Base-by-base conservation (phyloP, 2,888 invertebrate genomes). In the Cremastinae sp. region DNA sequence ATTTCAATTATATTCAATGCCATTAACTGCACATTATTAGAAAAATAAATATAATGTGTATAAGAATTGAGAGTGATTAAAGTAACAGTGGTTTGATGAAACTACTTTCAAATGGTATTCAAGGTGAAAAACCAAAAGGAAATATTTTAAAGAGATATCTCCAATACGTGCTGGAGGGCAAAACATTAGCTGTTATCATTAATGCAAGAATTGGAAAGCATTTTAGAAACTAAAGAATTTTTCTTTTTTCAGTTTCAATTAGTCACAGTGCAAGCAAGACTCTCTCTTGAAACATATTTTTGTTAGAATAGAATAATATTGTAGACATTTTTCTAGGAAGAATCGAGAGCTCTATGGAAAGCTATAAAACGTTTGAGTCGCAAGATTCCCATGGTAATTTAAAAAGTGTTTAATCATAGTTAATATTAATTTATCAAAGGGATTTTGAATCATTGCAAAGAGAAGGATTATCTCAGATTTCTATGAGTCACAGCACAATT, bases 361-460 rank as follows among this genome's bases (percentile, higher is more conserved):
- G 38, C 68, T 79, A 79, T 71, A 73, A 64, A 66, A 79, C 79
- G 41, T 79, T 79, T 75, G 14, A 65, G 36, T 53, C 68, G 3
- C 59, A 51, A 43, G 36, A 38, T 54, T 14, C 18, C 12, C 56
- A 58, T 34, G 78, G 79, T 78, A 78, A 78, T 64, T 76, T 28
- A 2, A 3, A 28, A 41, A 8, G 22, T 62, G 36, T 49, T 51
- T 56, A 70, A 22, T 34, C 51, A 47, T 56, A 45, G 20, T 22
- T 72, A 12, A 45, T 34, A 61, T 61, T 70, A 10, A 70, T 53
- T 16, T 14, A 36, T 49, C 10, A 8, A 34, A 62, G 22, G 34
- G 34, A 47, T 62, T 58, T 51, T 16, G 7, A n/a, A 49, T 34
- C 12, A 36, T 43, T 18, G 54, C 10, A 38, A 68, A 56, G 28